A percentile compares a stretch with the other conserved stretches of the same genome.
phyloP scores from a whole-genome alignment of 1,140 invertebrate species.

The Andrena cerasifolii region DNA sequence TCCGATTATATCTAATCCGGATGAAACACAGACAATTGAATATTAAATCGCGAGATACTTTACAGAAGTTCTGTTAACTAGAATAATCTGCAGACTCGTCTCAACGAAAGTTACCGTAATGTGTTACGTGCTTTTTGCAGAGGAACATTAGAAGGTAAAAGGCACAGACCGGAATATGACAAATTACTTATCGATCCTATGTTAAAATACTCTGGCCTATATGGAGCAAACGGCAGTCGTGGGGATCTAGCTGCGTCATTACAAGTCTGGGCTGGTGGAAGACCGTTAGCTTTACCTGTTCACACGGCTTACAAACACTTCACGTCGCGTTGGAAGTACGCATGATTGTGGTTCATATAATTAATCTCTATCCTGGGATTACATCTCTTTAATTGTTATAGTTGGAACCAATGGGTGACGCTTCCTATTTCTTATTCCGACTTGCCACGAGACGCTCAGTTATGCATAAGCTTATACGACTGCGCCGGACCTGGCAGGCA shows the following conservation, averaged over 20 bases:
- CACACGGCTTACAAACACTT: conserved; percentile 97
- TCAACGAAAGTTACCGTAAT: not conserved
- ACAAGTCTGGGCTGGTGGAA: conserved; percentile 93
- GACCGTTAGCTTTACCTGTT: conserved; percentile 93
- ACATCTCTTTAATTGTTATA: conserved; percentile 74
- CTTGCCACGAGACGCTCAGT: conserved; percentile 92
- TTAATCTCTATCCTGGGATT: not conserved
- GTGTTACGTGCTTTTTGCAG: conserved; percentile 81
- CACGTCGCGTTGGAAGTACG: conserved; percentile 95
- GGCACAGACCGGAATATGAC: conserved; percentile 93
- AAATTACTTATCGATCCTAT: conserved; percentile 94
- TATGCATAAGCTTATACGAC: conserved; percentile 97
- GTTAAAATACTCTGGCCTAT: conserved; percentile 94
- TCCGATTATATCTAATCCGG: conserved; percentile 52
- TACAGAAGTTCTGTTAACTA: conserved; percentile 6
- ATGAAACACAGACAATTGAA: not conserved
- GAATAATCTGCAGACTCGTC: not conserved
- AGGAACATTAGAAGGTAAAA: conserved; percentile 96
- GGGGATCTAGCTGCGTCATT: conserved; percentile 94
- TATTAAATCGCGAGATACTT: conserved; percentile 1
- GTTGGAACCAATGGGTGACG: conserved; percentile 99
- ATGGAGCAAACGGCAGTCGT: conserved; percentile 87
- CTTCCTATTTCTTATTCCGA: conserved; percentile 96
- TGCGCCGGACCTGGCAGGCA: conserved; percentile 93
- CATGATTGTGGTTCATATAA: conserved; percentile 42